Percentiles rank a stretch among this genome's conserved stretches.
phyloP scores from a whole-genome alignment of 2,888 invertebrate species.

The Ecdyonurus torrentis region DNA sequence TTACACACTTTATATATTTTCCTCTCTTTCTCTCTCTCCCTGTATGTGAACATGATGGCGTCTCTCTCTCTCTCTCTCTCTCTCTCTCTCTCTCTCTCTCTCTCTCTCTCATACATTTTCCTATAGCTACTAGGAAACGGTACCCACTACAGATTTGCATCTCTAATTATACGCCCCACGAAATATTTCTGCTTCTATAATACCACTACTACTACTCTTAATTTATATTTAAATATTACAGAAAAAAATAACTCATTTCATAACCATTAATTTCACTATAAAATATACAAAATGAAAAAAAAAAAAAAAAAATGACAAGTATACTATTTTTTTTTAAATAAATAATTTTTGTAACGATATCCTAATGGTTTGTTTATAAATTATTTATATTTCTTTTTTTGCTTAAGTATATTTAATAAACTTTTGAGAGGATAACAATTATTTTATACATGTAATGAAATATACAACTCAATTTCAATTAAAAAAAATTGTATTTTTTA shows the following conservation, averaged over 20 bases:
- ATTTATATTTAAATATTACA: background rate
- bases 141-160: background rate
- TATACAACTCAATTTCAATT: too few species aligned
- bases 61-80: background rate
- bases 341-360: background rate
- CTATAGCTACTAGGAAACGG: background rate
- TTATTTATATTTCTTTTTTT: too few species aligned
- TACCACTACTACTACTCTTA: background rate
- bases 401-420: too few species aligned
- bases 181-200: background rate
- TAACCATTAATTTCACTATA: background rate
- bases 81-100: background rate
- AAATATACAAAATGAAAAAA: background rate
- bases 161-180: background rate
- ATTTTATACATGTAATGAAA: too few species aligned
- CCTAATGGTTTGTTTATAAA: background rate
- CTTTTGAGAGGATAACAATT: too few species aligned
- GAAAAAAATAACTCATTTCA: background rate
- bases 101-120: background rate
- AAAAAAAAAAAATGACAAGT: background rate
- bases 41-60: background rate
- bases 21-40: background rate
- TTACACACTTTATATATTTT: background rate
- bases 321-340: background rate
- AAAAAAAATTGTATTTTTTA: too few species aligned